phyloP scores from a whole-genome alignment of 2,113 vertebrate species.

The Engraulis encrasicolus region DNA sequence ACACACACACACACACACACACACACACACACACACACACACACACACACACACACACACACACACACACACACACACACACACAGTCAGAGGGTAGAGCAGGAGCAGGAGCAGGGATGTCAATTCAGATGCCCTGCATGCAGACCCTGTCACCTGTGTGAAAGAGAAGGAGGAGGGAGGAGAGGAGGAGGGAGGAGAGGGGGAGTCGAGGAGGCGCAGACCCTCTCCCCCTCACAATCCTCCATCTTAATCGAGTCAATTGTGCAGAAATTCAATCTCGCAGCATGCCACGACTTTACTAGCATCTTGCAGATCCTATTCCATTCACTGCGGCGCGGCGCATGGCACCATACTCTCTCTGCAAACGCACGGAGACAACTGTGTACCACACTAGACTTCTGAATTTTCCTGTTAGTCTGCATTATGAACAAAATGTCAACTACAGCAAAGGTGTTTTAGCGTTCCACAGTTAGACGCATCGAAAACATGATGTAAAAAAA shows the following conservation, averaged over 20 bases:
- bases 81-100: not conserved
- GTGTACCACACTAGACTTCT: not conserved
- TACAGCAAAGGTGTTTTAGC: not conserved
- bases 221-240: conserved; percentile 44
- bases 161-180: conserved; percentile 26
- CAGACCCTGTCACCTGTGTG: not conserved
- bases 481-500: not conserved
- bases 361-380: not conserved
- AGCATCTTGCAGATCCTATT: conserved; percentile 1
- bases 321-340: not conserved
- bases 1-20: no score
- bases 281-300: conserved; percentile 32
- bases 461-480: not conserved
- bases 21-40: not conserved
- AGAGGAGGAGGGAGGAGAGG: not conserved
- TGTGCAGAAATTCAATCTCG: conserved; percentile 69
- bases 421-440: not conserved
- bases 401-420: not conserved
- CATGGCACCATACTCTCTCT: no score
- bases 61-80: no score
- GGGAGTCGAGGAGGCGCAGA: conserved; percentile 21
- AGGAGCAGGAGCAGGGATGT: not conserved
- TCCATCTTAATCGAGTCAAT: conserved; percentile 62
- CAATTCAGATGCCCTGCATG: not conserved
- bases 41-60: not conserved